Evolutionary conservation across 2,797 vertebrate genomes (phyloP).

Genomic region (Siniperca scherzeri): DNA sequence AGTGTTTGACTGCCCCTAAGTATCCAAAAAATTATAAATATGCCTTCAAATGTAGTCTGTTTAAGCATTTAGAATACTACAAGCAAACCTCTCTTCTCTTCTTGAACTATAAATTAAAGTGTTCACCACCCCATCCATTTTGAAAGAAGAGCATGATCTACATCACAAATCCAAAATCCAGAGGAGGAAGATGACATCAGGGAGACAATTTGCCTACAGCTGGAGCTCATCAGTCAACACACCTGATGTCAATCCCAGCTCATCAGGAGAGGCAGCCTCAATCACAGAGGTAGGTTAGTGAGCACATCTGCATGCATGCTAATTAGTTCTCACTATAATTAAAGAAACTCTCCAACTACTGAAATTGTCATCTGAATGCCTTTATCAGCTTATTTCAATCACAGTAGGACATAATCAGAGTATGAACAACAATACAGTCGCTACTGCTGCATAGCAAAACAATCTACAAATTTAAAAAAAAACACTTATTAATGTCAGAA

Average conservation of each 20-base stretch:
- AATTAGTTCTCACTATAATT: slow-evolving; percentile 11
- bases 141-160: no score
- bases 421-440: background rate
- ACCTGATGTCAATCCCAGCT: slow-evolving; percentile 50
- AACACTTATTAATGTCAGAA: background rate
- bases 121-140: no score
- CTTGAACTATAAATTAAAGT: background rate
- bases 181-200: background rate
- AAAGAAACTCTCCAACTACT: background rate
- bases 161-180: background rate
- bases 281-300: slow-evolving; percentile 37
- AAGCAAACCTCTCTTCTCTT: background rate
- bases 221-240: slow-evolving; percentile 44
- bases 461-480: background rate
- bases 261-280: slow-evolving; percentile 37
- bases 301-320: slow-evolving; percentile 39
- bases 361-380: background rate
- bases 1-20: background rate
- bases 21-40: background rate
- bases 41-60: background rate
- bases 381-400: slow-evolving; percentile 1
- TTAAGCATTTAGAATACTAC: background rate
- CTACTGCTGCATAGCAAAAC: background rate
- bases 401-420: slow-evolving; percentile 10
- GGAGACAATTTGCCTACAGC: slow-evolving; percentile 33